Base-by-base conservation (phyloP, 2,888 invertebrate species). In the Eupeodes latifasciatus region DNA sequence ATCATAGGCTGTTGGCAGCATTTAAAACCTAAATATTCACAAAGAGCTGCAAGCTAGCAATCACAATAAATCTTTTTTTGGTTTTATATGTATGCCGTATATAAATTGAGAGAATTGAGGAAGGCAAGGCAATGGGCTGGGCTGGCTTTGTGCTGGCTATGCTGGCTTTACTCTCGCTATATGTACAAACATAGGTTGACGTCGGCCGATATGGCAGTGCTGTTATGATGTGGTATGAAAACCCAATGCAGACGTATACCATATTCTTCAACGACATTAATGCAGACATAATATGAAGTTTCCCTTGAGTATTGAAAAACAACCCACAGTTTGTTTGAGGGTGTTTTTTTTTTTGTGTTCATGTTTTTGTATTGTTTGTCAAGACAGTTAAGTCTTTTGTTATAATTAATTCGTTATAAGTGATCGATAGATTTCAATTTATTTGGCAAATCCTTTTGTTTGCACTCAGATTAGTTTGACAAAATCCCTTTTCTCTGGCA, bases 391-490 rank as follows among this genome's bases (percentile, higher is more conserved):
- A 27, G 27, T 27, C 27, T 27, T 27, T 27, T 27, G 27, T 16
- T 44, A 64, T 72, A 87, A 87, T 87, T 87, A 87, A 80, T 83
- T 83, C 62, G 72, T 76, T 76, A 83, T 76, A 80, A 62, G 57
- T 83, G 87, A 87, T 87, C 87, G 80, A 87, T 87, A 47, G 67
- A 80, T 47, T 57, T 53, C 53, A 71, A 86, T 86, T 86, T 86
- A n/a, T 76, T 71, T 64, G 10, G 34, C n/a, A 77, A 81, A 72
- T 66, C 59, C 64, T 34, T 55, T 72, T 62, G 75, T 75, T 84
- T 64, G 64, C 72, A 72, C 77, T 55, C 19, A 44, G 12, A 40
- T 49, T 27, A 77, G 62, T 76, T 55, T 44, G 19, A n/a, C 27
- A n/a, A 19, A 44, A 11, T n/a, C 40, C 9, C 40, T 40, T 16